A percentile compares a stretch with the other conserved stretches of the same genome.
Conservation (phyloP, 1,140 invertebrate genomes). For the Caenorhabditis latens region DNA sequence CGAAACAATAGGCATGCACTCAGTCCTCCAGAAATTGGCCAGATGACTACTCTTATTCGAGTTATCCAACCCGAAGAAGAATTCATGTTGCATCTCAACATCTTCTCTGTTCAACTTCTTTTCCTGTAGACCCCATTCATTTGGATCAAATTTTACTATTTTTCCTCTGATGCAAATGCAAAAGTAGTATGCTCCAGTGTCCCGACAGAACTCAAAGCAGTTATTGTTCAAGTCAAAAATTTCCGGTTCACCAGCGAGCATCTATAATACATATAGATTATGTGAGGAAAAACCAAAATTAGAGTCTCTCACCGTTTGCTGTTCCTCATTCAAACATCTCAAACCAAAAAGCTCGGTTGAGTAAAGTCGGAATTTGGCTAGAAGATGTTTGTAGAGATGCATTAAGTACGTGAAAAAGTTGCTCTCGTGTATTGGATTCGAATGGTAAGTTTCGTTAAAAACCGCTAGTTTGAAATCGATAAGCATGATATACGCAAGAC, state of each 20-base stretch:
- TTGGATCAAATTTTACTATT: not conserved
- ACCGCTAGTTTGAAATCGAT: conserved; percentile 17
- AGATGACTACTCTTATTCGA: not conserved
- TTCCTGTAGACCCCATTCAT: too few species aligned
- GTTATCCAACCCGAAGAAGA: conserved; percentile 5
- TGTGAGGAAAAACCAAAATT: too few species aligned
- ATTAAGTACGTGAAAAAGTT: not conserved
- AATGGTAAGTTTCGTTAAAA: not conserved
- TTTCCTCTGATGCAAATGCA: conserved; percentile 18
- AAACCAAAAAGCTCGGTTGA: not conserved
- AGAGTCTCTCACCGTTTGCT: not conserved
- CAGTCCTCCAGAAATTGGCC: not conserved
- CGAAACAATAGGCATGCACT: not conserved
- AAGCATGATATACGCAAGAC: conserved; percentile 6
- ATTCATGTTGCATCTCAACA: not conserved
- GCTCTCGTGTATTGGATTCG: not conserved
- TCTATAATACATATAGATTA: not conserved
- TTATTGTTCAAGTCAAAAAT: not conserved
- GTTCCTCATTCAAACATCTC: not conserved
- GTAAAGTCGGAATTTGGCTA: conserved; percentile 9
- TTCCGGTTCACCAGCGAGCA: not conserved
- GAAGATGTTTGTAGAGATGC: not conserved
- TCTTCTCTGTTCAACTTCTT: not conserved
- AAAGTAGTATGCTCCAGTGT: conserved; percentile 1
- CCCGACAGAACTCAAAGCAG: not conserved